These are phyloP conservation scores for Listronotus oregonensis DNA, from an alignment of 1,140 invertebrate species.

Conservation along the genomic window DNA sequence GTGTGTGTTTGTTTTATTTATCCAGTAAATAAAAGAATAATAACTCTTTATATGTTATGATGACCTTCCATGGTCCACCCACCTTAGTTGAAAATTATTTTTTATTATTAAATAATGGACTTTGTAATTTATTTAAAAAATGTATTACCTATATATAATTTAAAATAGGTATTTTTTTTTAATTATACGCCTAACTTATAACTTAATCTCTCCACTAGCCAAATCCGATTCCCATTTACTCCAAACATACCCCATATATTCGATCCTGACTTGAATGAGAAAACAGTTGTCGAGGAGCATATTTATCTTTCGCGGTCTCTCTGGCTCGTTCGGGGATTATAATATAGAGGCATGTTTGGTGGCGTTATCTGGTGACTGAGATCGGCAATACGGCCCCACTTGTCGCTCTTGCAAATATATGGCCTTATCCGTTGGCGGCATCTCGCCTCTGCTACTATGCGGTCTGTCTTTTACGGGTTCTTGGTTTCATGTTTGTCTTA, in stretches of 20 bases:
- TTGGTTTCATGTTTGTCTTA: too few relatives aligned
- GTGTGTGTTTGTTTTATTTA: too few relatives aligned
- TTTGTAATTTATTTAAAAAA: too few relatives aligned
- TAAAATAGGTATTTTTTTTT: too few relatives aligned
- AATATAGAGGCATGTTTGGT: conserved; percentile 44
- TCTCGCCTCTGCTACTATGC: conserved; percentile 31
- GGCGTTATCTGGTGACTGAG: conserved; percentile 44
- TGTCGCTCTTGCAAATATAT: conserved; percentile 43
- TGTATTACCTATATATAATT: too few relatives aligned
- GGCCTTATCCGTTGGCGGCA: conserved; percentile 31
- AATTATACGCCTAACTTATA: too few relatives aligned
- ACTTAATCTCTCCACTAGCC: background rate
- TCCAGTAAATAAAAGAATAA: too few relatives aligned
- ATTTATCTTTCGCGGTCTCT: conserved; percentile 33
- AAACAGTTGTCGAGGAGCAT: conserved; percentile 30
- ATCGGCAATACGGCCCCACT: conserved; percentile 44
- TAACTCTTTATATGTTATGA: too few relatives aligned
- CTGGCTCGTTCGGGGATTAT: conserved; percentile 27
- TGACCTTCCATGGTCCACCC: too few relatives aligned
- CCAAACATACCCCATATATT: background rate
- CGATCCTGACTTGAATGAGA: conserved; percentile 19
- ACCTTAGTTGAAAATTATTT: too few relatives aligned
- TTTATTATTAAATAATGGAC: too few relatives aligned
- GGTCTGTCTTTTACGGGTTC: conserved; percentile 8
- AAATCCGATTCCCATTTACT: background rate